Evolutionary conservation across 2,113 vertebrate species (phyloP), one percentile per base, ranked within the genome.

Genomic region (Chaetorhynchus papuensis): DNA sequence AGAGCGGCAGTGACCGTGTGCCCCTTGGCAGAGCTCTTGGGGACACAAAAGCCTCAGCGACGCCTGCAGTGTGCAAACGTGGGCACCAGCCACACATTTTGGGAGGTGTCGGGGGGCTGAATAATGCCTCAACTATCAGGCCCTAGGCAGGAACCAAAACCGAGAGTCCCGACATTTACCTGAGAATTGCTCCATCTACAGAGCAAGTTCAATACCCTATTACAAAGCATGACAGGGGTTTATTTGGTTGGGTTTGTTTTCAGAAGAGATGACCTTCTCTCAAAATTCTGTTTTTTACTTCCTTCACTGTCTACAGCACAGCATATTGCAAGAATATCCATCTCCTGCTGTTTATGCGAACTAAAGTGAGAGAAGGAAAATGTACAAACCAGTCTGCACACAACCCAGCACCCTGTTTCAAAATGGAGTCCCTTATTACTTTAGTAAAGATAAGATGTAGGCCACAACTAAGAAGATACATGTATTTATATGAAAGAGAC

Each of bases 1-100:
- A 0, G 8, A 89, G 64, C 2, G 0, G 83, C 11, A 6, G 47
- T 1, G 0, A 41, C 47, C 1, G 0, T 3, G 10, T 11, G n/a
- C 28, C 70, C 33, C 63, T 72, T 28, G 52, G 45, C 63, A 94
- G 31, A 72, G 44, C 44, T 28, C 28, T 23, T 15, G 26, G 50
- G 57, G 82, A 89, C 7, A 59, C 52, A 91, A 71, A 81, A 84
- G 24, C 39, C 80, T 44, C 18, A 44, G 1, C 0, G 0, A 52
- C 1, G 2, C 42, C 50, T 35, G 56, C 68, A 39, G 44, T 9
- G 57, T 68, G 65, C 45, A 60, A 65, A 76, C 3, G 15, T 1
- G 2, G 61, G 53, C 75, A 83, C 18, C 45, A 72, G 70, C n/a
- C 64, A 61, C 63, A n/a, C 23, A 7, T 22, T 15, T 45, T 3